Conservation (phyloP, 2,113 vertebrate species). For the Ammodytes dubius region DNA sequence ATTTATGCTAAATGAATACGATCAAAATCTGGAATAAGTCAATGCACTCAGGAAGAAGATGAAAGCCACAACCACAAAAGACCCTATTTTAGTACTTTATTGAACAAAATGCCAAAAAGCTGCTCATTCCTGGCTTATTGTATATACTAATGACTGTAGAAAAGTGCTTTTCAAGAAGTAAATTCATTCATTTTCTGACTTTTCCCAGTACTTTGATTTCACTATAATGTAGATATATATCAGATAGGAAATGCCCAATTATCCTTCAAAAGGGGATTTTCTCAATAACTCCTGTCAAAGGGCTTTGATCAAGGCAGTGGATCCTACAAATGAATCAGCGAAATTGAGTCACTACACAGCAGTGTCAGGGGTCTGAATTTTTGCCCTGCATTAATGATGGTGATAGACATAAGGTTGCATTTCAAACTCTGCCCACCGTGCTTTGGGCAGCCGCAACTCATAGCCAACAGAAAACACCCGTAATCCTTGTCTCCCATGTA, state of each 20-base stretch:
- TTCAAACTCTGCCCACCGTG: conserved; percentile 1
- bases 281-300: too few relatives aligned
- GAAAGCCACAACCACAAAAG: neutral
- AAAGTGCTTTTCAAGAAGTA: too few relatives aligned
- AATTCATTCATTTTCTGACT: neutral
- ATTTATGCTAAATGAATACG: neutral
- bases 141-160: neutral
- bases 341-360: conserved; percentile 2
- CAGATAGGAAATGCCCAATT: neutral
- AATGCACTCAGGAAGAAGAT: neutral
- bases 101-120: neutral
- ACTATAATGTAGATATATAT: neutral
- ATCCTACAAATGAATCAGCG: conserved; percentile 27
- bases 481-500: conserved; percentile 37
- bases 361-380: conserved; percentile 13
- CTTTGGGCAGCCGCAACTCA: conserved; percentile 33
- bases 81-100: neutral
- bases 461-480: conserved; percentile 22
- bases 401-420: conserved; percentile 31
- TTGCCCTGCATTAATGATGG: conserved; percentile 26
- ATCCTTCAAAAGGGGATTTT: neutral
- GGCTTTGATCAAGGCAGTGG: too few relatives aligned
- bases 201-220: neutral
- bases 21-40: neutral
- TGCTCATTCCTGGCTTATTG: neutral